Evolutionary conservation across 2,113 vertebrate genomes (phyloP).

Genomic region (Mus pahari): DNA sequence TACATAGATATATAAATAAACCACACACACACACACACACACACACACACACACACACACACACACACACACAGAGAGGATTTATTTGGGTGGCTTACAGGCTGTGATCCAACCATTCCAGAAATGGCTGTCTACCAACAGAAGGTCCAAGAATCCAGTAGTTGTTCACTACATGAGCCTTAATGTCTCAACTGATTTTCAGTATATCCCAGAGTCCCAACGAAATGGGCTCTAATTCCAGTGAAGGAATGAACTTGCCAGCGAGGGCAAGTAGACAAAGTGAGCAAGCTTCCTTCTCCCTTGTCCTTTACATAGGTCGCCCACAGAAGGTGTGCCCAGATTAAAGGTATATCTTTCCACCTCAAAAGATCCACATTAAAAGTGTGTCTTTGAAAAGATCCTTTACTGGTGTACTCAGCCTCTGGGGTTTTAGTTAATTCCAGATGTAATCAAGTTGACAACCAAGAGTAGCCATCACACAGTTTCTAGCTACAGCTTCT

Average conservation of each 20-base stretch:
- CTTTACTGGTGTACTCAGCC: background rate
- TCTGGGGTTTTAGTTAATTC: background rate
- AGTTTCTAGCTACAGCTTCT: background rate
- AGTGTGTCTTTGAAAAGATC: background rate
- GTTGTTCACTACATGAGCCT: background rate
- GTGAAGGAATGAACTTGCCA: background rate
- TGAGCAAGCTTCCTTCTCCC: background rate
- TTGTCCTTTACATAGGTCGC: background rate
- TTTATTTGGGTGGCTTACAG: background rate
- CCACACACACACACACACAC: no score
- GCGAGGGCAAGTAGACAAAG: background rate
- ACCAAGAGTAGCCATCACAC: background rate
- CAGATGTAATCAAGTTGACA: background rate
- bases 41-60: background rate
- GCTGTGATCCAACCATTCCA: background rate
- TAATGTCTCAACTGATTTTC: background rate
- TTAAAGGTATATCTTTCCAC: background rate
- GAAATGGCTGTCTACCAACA: background rate
- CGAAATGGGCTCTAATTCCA: background rate
- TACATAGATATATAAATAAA: no score
- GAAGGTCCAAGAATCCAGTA: background rate
- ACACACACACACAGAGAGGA: background rate
- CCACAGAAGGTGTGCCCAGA: no score
- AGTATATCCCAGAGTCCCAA: background rate
- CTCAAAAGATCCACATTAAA: background rate